Evolutionary conservation across 2,113 vertebrate species (phyloP), one percentile per base, ranked within the genome.

Genomic region (Platichthys stellatus): DNA sequence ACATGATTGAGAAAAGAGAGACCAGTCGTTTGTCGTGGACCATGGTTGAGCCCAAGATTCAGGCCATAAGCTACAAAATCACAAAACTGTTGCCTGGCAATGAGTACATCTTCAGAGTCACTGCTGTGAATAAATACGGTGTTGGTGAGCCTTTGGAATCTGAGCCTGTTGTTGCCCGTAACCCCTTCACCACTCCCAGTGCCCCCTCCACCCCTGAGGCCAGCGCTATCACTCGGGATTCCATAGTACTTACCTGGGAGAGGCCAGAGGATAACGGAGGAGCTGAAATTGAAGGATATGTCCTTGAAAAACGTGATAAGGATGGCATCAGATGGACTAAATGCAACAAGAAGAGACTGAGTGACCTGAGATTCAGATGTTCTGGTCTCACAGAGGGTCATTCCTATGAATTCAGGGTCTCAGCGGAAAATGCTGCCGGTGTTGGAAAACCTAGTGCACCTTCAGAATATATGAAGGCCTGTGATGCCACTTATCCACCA

Each of bases 1-100:
- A 99, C 77, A 95, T 97, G 51, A 96, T 99, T 91, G 97, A 99
- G 92, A 99, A 97, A 90, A 96, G 98, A 93, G 98, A 99, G 84
- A 99, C 98, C 24, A 99, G 97, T 81, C 95, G 98, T 81, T 94
- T 99, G 83, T 98, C 98, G 54, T 99, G 98, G 98, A 99, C 98
- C n/a, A 88, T 97, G 83, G 97, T 99, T 81, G 96, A 97, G 83
- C 95, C 96, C 78, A 96, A 97, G 0, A 96, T 99, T 26, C 96
- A 98, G 80, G 97, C 97, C 67, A 95, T 98, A 62, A 99, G 95
- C 83, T 95, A 96, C 89, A 99, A 99, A 95, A 95, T 98, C 78
- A 99, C 97, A 60, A 99, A 95, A 91, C 96, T 99, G 57, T 94
- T 99, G 81, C 87, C 96, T 89, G 96, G 96, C 40, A 99, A 99